Base-by-base conservation (phyloP, 2,888 invertebrate species). In the Drosophila peninsularis region DNA sequence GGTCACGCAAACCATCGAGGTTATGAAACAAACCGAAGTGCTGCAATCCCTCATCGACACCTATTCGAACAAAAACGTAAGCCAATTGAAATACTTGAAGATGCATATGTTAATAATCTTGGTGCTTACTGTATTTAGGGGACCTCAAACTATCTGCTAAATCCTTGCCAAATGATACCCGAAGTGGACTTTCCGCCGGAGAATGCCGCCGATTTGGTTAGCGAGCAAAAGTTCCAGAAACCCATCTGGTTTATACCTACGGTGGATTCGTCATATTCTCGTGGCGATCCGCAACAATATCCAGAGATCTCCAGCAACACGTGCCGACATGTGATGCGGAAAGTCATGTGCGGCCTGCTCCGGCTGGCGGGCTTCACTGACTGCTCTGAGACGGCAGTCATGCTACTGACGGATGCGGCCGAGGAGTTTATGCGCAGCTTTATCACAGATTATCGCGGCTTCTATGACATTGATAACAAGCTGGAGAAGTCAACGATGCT, bases 21-120 rank as follows among this genome's bases (percentile, higher is more conserved):
- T 92, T 19, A 92, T 92, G 92, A 92, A 92, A 52, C 92, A 92
- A 77, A 92, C 92, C 0, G 92, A 92, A 75, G 89, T 92, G 82
- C 77, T 92, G 27, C 91, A 91, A 55, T 91, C 91, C 0, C 80
- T 92, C 3, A 92, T 92, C 32, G 92, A 92, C 63, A 92, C 92
- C 0, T 92, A 92, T 52, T 91, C 92, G 1, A 92, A 91, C 54
- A 92, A 92, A 82, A 91, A 92, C 56, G 92, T 90, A 82, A 77
- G 84, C 58, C 21, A 34, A 34, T 21, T 21, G 10, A 9, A 5
- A 21, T 32, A 32, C 7, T 19, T 7, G 2, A 19, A 13, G 13
- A 14, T 34, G 19, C 3, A 3, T 2, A 17, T 30, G 2, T 3
- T 36, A 14, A 5, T 24, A 41, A 24, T 9, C 3, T 7, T 27